These are phyloP conservation scores for Oscheius sp. DNA, from an alignment of 2,888 invertebrate species.

Conservation along the genomic window DNA sequence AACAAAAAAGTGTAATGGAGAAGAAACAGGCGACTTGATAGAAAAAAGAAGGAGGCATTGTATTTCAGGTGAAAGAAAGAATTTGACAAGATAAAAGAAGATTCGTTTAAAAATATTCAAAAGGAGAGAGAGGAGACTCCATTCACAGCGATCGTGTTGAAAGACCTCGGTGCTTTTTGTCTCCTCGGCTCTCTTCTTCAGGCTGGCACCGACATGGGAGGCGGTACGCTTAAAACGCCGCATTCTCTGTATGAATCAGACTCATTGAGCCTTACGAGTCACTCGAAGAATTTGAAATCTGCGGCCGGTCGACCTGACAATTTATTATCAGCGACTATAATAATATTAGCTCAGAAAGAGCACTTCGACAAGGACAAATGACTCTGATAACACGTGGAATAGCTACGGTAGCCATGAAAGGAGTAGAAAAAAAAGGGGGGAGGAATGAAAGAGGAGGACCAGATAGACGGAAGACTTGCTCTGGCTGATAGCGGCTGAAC, in stretches of 20 bases:
- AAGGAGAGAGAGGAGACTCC: not conserved
- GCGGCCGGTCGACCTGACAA: constrained; percentile 4
- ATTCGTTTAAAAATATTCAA: not conserved
- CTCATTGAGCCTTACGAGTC: no score
- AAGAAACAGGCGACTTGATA: not conserved
- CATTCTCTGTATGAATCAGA: no score
- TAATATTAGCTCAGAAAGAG: constrained; percentile 28
- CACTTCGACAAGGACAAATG: not conserved
- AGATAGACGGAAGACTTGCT: not conserved
- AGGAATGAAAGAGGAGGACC: not conserved
- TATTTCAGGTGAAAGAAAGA: not conserved
- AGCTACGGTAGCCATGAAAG: constrained; percentile 14
- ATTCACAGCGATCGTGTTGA: not conserved
- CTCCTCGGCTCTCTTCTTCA: not conserved
- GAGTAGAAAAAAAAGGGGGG: not conserved
- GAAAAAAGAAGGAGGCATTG: not conserved
- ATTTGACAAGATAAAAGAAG: not conserved
- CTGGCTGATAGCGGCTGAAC: constrained; percentile 11
- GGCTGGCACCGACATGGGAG: not conserved
- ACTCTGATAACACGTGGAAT: constrained; percentile 19
- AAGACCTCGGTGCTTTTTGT: not conserved
- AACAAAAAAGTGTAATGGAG: no score
- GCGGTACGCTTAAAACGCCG: no score
- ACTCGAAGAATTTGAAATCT: not conserved
- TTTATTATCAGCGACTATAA: constrained; percentile 29